Conservation (phyloP, 2,888 invertebrate species). For the Conomelus anceps region DNA sequence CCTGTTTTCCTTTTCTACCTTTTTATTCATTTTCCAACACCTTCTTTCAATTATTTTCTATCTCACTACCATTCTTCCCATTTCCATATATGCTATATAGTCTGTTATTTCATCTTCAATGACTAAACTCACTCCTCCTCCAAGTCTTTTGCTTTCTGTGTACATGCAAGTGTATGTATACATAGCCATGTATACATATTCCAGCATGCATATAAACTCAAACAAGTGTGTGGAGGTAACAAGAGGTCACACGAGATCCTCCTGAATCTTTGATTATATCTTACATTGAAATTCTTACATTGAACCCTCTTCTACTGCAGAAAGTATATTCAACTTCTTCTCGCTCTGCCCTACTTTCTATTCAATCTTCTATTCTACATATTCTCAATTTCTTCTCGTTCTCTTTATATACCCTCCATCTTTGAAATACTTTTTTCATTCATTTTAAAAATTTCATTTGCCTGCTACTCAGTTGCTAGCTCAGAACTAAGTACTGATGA, state of each 20-base stretch:
- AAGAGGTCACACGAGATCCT: constrained; percentile 20
- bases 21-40: neutral
- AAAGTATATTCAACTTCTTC: neutral
- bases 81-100: constrained; percentile 14
- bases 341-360: neutral
- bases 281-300: constrained; percentile 30
- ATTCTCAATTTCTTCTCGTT: constrained; percentile 25
- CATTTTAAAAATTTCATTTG: neutral
- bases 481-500: too few relatives aligned
- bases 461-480: too few relatives aligned
- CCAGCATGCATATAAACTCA: neutral
- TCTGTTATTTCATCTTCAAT: neutral
- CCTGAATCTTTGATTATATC: constrained; percentile 34
- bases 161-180: neutral
- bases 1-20: neutral
- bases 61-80: constrained; percentile 18
- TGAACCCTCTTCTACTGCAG: neutral
- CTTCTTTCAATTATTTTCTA: constrained; percentile 5
- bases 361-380: constrained; percentile 24
- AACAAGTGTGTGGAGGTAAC: neutral
- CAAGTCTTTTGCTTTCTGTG: neutral
- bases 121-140: neutral
- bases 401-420: neutral
- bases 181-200: neutral
- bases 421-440: neutral